phyloP scores from a whole-genome alignment of 35 echinoderm and acorn worm genomes.

The Holothuria glaberrima region DNA sequence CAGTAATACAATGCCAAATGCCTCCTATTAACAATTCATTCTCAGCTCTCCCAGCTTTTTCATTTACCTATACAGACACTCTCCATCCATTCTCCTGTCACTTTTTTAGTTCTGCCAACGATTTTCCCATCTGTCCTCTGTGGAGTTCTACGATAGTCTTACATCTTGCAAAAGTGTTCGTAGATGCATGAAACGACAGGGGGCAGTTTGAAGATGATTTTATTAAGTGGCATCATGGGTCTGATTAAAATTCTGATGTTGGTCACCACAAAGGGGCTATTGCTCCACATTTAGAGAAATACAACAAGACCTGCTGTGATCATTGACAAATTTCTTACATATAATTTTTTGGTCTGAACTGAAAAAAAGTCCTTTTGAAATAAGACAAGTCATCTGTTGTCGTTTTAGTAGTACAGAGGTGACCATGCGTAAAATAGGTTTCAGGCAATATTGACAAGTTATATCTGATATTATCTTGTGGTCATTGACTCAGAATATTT shows the following conservation, averaged over 20 bases:
- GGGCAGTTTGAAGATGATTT: slow-evolving; percentile 40
- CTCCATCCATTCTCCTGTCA: slow-evolving; percentile 8
- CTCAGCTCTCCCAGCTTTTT: not conserved
- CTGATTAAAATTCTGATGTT: slow-evolving; percentile 47
- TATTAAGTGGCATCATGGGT: slow-evolving; percentile 46
- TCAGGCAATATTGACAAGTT: slow-evolving; percentile 47
- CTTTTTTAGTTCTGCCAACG: slow-evolving; percentile 4
- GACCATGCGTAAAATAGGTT: slow-evolving; percentile 47
- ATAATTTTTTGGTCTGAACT: slow-evolving; percentile 15
- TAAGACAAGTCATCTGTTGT: not conserved
- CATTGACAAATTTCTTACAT: slow-evolving; percentile 36
- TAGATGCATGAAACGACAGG: slow-evolving; percentile 45
- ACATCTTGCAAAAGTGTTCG: slow-evolving; percentile 43
- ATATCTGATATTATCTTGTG: slow-evolving; percentile 23
- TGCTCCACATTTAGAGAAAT: slow-evolving; percentile 17
- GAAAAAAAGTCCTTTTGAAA: not conserved
- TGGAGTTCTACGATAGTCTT: not conserved
- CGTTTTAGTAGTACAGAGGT: slow-evolving; percentile 27
- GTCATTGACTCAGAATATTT: slow-evolving; percentile 28
- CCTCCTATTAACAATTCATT: slow-evolving; percentile 45
- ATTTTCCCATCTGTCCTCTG: slow-evolving; percentile 34
- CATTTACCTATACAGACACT: not conserved
- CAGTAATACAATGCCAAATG: slow-evolving; percentile 24
- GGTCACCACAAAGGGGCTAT: slow-evolving; percentile 30
- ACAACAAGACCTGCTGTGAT: slow-evolving; percentile 21